A percentile compares a stretch with the other conserved stretches of the same genome.
Conservation (phyloP, 2,888 invertebrate species). For the Xylota sylvarum region DNA sequence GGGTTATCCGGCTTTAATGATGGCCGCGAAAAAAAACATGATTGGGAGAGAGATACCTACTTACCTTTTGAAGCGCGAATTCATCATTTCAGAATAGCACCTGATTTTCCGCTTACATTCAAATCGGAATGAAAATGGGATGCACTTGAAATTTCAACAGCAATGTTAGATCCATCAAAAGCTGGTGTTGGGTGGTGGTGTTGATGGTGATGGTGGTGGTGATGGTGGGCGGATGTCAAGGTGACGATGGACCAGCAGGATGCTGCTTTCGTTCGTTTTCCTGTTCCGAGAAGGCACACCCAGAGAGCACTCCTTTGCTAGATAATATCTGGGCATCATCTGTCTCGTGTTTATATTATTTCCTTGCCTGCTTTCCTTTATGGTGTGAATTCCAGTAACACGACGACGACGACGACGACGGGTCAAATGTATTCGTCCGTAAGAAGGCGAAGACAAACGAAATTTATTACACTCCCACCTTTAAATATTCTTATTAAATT, state of each 20-base stretch:
- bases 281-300: not conserved
- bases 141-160: constrained; percentile 56
- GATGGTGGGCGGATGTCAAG: no score
- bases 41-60: constrained; percentile 42
- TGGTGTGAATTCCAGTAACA: constrained; percentile 26
- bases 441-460: constrained; percentile 54
- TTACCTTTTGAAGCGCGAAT: constrained; percentile 54
- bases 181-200: not conserved
- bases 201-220: not conserved
- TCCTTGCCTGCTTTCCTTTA: constrained; percentile 28
- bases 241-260: constrained; percentile 3
- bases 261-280: not conserved
- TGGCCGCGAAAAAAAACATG: constrained; percentile 22
- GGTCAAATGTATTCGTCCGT: constrained; percentile 45
- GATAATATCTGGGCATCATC: constrained; percentile 60
- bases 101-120: constrained; percentile 55
- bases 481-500: constrained; percentile 71
- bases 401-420: not conserved
- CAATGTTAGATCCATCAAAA: constrained; percentile 12
- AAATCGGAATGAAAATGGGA: constrained; percentile 49
- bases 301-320: constrained; percentile 25
- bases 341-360: constrained; percentile 54
- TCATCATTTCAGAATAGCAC: constrained; percentile 64
- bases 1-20: constrained; percentile 34
- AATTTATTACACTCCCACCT: constrained; percentile 67